Evolutionary conservation across 2,113 vertebrate species (phyloP).

Genomic region (Dascyllus trimaculatus): DNA sequence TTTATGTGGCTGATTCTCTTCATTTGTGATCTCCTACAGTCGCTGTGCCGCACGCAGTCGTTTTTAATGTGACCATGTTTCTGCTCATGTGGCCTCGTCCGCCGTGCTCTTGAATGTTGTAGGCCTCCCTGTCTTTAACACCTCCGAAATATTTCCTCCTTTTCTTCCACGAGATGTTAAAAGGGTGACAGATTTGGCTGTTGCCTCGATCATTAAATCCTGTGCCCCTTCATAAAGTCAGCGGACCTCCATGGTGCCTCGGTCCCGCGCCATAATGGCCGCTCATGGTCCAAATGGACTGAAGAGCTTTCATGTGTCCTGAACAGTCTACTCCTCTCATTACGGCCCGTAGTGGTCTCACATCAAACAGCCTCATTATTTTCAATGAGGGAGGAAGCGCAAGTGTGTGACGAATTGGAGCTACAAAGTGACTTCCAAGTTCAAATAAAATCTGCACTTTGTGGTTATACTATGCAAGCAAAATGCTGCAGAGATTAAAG

Average conservation of each 20-base stretch:
- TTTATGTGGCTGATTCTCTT: slow-evolving; percentile 63
- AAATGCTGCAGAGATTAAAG: slow-evolving; percentile 59
- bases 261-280: slow-evolving; percentile 58
- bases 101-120: slow-evolving; percentile 34
- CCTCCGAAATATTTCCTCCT: slow-evolving; percentile 55
- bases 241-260: slow-evolving; percentile 67
- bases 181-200: slow-evolving; percentile 66
- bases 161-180: slow-evolving; percentile 62
- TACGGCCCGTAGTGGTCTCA: slow-evolving; percentile 65
- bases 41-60: slow-evolving; percentile 18
- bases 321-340: slow-evolving; percentile 78
- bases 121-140: slow-evolving; percentile 63
- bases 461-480: slow-evolving; percentile 48
- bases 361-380: slow-evolving; percentile 83
- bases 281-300: slow-evolving; percentile 77
- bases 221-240: slow-evolving; percentile 52
- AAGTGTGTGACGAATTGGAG: slow-evolving; percentile 59
- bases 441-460: slow-evolving; percentile 74
- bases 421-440: slow-evolving; percentile 72
- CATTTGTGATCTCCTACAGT: slow-evolving; percentile 45
- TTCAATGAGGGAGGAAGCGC: slow-evolving; percentile 67
- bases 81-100: slow-evolving; percentile 39
- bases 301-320: slow-evolving; percentile 80
- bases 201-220: slow-evolving; percentile 73
- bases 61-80: slow-evolving; percentile 37